Conservation (phyloP, 1,140 invertebrate genomes). For the Drosophila sproati region DNA sequence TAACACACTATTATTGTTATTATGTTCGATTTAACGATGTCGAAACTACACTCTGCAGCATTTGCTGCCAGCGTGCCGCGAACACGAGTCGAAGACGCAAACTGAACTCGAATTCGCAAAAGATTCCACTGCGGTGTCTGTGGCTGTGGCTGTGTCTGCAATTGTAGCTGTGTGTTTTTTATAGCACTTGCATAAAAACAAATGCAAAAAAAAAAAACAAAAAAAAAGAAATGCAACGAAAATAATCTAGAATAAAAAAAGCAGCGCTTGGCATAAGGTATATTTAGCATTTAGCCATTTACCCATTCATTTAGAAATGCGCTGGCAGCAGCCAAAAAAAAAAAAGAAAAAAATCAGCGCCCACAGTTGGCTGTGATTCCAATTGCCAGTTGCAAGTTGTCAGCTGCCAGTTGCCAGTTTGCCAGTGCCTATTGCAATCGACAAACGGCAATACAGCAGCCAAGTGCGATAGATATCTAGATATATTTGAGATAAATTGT, state of each 20-base stretch:
- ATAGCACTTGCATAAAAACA: constrained; percentile 57
- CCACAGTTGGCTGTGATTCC: constrained; percentile 23
- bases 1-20: background rate
- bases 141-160: background rate
- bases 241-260: constrained; percentile 45
- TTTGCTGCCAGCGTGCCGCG: constrained; percentile 46
- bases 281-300: constrained; percentile 68
- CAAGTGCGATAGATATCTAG: constrained; percentile 6
- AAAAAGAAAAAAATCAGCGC: constrained; percentile 26
- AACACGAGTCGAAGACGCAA: constrained; percentile 58
- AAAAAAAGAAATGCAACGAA: constrained; percentile 18
- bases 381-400: constrained; percentile 17
- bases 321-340: constrained; percentile 56
- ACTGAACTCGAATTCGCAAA: constrained; percentile 55
- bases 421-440: no score
- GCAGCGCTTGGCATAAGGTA: constrained; percentile 52
- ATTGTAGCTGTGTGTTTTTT: constrained; percentile 12
- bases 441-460: background rate
- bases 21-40: constrained; percentile 5
- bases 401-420: background rate
- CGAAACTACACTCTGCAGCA: constrained; percentile 22
- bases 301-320: constrained; percentile 50
- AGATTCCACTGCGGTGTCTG: constrained; percentile 13
- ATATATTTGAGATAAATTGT: constrained; percentile 14
- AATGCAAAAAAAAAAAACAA: background rate